Base-by-base conservation (phyloP, 2,113 vertebrate genomes). In the Ictalurus punctatus region DNA sequence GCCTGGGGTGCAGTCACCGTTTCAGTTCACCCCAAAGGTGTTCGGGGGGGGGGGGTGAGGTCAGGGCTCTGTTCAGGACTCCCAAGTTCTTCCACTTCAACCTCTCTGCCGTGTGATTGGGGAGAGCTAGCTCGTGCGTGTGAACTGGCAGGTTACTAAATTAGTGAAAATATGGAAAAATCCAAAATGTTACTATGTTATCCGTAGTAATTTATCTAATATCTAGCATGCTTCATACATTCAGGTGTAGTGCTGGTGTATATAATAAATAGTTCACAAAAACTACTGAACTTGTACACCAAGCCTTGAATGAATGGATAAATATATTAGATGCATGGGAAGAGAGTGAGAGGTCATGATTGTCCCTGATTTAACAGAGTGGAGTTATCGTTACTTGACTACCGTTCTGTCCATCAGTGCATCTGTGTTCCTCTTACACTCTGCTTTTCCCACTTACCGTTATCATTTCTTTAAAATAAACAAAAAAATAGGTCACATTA, bases 401-500 rank as follows among this genome's bases (percentile, higher is more conserved):
- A 21, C 10, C 44, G 17, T 80, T 48, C 12, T 58, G 27, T 30
- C 76, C 6, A 13, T 67, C 25, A n/a, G 1, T n/a, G 83, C 19
- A 5, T 69, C 13, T 56, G 44, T 86, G 30, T 74, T 76, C 21
- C 34, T 76, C 80, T 8, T 34, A 37, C 5, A 34, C n/a, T 83
- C n/a, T 40, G 25, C 17, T 34, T 85, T 73, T 9, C 16, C 5
- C n/a, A n/a, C 17, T 56, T 85, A 48, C 48, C 25, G 6, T 37
- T 74, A n/a, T 71, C 65, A 2, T 54, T 69, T 85, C 61, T 17
- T 48, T 48, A 48, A 48, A 44, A 30, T 40, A 40, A 40, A 40
- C 4, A 40, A 44, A 58, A 83, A 83, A 71, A 12, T 10, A 69
- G 27, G 48, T 87, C 27, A n/a, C 13, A 19, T 87, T 86, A 86